These are phyloP conservation scores for Drosophila lacteicornis DNA, from an alignment of 1,140 invertebrate species.

Conservation along the genomic window DNA sequence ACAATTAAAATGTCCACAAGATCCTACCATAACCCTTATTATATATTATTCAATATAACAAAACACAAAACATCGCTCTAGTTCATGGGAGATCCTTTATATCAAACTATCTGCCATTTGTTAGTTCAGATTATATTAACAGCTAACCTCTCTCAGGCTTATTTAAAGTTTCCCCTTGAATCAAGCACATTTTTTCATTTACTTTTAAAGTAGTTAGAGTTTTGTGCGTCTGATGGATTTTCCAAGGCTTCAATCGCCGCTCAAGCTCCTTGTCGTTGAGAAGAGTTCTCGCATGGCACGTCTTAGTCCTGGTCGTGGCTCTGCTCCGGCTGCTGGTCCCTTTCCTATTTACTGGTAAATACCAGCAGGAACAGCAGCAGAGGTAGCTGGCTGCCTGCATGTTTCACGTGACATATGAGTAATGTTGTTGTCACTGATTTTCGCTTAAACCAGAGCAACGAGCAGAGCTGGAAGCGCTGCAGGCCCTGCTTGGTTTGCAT, in stretches of 20 bases:
- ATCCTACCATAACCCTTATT: no score
- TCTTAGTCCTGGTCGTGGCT: slow-evolving; percentile 5
- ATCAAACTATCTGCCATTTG: neutral
- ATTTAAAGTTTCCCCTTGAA: neutral
- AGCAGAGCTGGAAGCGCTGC: slow-evolving; percentile 22
- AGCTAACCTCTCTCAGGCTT: neutral
- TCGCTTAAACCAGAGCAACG: slow-evolving; percentile 63
- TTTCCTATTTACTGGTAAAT: slow-evolving; percentile 39
- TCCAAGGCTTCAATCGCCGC: slow-evolving; percentile 52
- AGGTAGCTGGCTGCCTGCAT: slow-evolving; percentile 24
- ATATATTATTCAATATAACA: neutral
- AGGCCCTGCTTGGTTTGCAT: slow-evolving; percentile 61
- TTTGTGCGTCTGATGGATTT: slow-evolving; percentile 32
- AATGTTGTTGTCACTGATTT: slow-evolving; percentile 81
- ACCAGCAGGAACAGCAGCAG: slow-evolving; percentile 16
- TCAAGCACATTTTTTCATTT: neutral
- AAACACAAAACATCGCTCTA: neutral
- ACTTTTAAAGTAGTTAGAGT: neutral
- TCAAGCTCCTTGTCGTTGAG: slow-evolving; percentile 12
- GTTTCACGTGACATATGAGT: slow-evolving; percentile 76
- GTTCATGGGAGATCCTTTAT: neutral
- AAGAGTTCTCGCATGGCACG: slow-evolving; percentile 48
- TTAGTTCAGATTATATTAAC: neutral
- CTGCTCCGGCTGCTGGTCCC: neutral
- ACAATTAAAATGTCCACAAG: slow-evolving; percentile 9